These are phyloP conservation scores for Perca flavescens DNA, from an alignment of 2,113 vertebrate species.

Conservation along the genomic window DNA sequence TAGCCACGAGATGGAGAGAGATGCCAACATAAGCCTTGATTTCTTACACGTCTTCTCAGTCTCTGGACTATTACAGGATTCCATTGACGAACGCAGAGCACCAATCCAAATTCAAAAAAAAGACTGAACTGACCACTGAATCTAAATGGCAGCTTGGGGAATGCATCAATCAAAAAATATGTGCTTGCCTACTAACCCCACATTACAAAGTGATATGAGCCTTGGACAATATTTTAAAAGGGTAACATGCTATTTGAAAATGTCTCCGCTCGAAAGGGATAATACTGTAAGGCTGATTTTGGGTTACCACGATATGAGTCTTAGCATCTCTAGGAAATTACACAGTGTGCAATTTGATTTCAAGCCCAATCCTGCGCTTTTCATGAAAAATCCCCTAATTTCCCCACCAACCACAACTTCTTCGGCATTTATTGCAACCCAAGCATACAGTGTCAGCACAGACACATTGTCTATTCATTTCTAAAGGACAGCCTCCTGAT, in stretches of 20 bases:
- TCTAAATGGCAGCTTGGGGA: constrained; percentile 64
- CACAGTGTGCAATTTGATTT: constrained; percentile 48
- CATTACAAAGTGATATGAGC: constrained; percentile 55
- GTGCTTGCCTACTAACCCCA: constrained; percentile 45
- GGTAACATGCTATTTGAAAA: constrained; percentile 36
- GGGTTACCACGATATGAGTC: background rate
- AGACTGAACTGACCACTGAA: constrained; percentile 60
- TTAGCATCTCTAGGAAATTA: constrained; percentile 50
- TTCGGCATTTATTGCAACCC: constrained; percentile 20
- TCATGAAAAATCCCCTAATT: constrained; percentile 26
- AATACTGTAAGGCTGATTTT: constrained; percentile 30
- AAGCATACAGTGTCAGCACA: constrained; percentile 34
- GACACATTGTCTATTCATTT: constrained; percentile 52
- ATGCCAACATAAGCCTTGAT: constrained; percentile 65
- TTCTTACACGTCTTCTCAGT: constrained; percentile 65
- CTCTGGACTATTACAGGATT: constrained; percentile 60
- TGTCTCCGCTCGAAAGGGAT: constrained; percentile 22
- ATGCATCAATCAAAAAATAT: constrained; percentile 73
- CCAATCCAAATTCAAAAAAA: constrained; percentile 50
- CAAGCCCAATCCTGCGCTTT: constrained; percentile 23
- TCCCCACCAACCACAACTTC: constrained; percentile 28
- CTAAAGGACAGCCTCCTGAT: constrained; percentile 71
- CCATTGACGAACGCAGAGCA: constrained; percentile 55
- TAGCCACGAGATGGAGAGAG: constrained; percentile 54
- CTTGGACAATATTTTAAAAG: constrained; percentile 43